Conservation (phyloP, 2,888 invertebrate genomes). For the Alitta virens region DNA sequence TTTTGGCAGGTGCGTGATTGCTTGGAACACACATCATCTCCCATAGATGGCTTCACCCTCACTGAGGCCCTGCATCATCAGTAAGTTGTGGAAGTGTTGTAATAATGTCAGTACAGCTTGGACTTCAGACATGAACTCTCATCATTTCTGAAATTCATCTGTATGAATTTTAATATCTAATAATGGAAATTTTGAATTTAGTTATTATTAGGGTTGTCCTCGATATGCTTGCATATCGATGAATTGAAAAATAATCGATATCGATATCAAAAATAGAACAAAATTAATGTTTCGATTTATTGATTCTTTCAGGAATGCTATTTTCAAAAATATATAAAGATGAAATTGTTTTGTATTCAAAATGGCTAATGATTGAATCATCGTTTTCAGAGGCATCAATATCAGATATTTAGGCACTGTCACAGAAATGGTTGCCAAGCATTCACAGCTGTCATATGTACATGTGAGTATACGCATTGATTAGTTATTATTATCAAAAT, state of each 20-base stretch:
- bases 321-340: too few relatives aligned
- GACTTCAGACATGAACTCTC: too few relatives aligned
- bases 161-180: too few relatives aligned
- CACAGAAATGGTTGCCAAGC: slow-evolving; percentile 73
- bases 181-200: not conserved
- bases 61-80: slow-evolving; percentile 88
- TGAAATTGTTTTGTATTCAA: too few relatives aligned
- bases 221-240: too few relatives aligned
- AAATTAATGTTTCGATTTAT: too few relatives aligned
- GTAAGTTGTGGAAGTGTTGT: slow-evolving; percentile 34
- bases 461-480: slow-evolving; percentile 43
- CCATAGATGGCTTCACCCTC: slow-evolving; percentile 91
- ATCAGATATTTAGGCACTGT: slow-evolving; percentile 94
- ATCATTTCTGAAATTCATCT: too few relatives aligned
- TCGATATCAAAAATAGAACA: too few relatives aligned
- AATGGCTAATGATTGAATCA: not conserved
- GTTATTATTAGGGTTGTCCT: too few relatives aligned
- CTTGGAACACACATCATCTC: slow-evolving; percentile 84
- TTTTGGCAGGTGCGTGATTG: slow-evolving; percentile 75
- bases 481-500: not conserved
- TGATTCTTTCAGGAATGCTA: too few relatives aligned
- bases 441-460: slow-evolving; percentile 75
- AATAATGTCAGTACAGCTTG: too few relatives aligned
- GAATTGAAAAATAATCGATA: too few relatives aligned
- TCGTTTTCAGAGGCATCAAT: slow-evolving; percentile 74